A percentile compares a stretch with the other conserved stretches of the same genome.
These are phyloP conservation scores for Cephus pygmeus DNA, from an alignment of 2,888 invertebrate species.

Conservation along the genomic window DNA sequence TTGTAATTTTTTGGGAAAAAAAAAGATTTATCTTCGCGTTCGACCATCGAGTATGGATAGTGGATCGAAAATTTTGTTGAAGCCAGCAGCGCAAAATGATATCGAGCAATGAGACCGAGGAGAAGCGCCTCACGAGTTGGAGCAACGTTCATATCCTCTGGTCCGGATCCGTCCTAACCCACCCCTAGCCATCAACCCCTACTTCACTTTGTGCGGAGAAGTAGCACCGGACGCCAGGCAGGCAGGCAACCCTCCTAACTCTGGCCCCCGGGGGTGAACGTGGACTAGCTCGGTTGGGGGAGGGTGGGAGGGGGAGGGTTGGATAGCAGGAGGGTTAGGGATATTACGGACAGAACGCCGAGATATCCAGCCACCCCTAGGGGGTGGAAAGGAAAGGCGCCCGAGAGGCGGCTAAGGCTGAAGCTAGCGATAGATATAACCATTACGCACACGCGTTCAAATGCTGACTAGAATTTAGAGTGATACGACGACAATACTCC, in stretches of 20 bases:
- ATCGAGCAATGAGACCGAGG: not conserved
- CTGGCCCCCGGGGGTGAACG: slow-evolving; percentile 34
- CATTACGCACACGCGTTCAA: slow-evolving; percentile 54
- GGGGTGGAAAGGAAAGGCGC: slow-evolving; percentile 33
- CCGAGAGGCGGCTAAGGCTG: slow-evolving; percentile 36
- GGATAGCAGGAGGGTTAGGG: slow-evolving; percentile 50
- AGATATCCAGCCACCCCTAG: slow-evolving; percentile 58
- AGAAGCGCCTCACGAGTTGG: not conserved
- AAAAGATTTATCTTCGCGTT: not conserved
- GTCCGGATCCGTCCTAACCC: slow-evolving; percentile 39
- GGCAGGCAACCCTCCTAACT: slow-evolving; percentile 58
- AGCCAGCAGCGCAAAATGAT: not conserved
- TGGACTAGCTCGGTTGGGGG: slow-evolving; percentile 19
- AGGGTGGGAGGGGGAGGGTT: slow-evolving; percentile 30
- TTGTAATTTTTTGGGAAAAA: not conserved
- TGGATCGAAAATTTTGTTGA: not conserved
- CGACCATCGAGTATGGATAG: not conserved
- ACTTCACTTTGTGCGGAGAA: slow-evolving; percentile 50
- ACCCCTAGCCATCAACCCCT: slow-evolving; percentile 49
- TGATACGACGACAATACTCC: slow-evolving; percentile 18
- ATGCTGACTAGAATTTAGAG: slow-evolving; percentile 40
- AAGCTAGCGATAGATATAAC: slow-evolving; percentile 57
- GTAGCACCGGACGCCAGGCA: slow-evolving; percentile 44
- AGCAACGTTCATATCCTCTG: slow-evolving; percentile 20
- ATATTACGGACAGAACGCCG: slow-evolving; percentile 64